Evolutionary conservation across 2,797 vertebrate species (phyloP), one percentile per base, ranked within the genome.

Genomic region (Acanthurus leucopareius): DNA sequence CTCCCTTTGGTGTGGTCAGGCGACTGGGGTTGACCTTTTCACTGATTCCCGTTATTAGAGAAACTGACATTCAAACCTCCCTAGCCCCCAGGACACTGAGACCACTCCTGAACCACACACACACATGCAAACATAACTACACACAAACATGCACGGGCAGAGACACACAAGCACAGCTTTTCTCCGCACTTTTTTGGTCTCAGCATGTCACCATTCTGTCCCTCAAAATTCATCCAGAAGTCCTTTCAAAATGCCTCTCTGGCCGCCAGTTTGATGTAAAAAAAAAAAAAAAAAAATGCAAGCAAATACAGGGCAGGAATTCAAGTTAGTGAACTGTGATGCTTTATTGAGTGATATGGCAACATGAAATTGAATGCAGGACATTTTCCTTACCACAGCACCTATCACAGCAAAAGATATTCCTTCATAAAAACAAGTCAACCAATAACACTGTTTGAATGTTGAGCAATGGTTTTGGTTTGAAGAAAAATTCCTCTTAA

Each of bases 1-100:
- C 58, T 85, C 82, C 72, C 57, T 73, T 32, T 32, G 28, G 28
- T 32, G 28, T 88, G 90, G 93, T 93, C 94, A 94, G 92, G 88
- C 84, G 91, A 93, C 92, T 91, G 81, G 60, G 78, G 74, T 75
- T 95, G 94, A 95, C 94, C 94, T 96, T 96, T 95, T 95, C 95
- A 92, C 91, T 90, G 81, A 93, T 93, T 95, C 92, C 91, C 84
- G 83, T 93, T 95, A 94, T 95, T 94, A 96, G 94, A 95, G 94
- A 93, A 95, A 94, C 91, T 95, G 94, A 94, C 95, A 95, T 95
- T 95, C 94, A 95, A 94, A 92, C 93, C 89, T 88, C 87, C 77
- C 89, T 87, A 92, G 91, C 92, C 94, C 89, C 80, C 84, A 94
- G 93, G 93, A 94, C 91, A 92, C 80, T 80, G 84, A 88, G 88